Conservation (phyloP, 1,140 invertebrate genomes). For the Drosophila kohkoa region DNA sequence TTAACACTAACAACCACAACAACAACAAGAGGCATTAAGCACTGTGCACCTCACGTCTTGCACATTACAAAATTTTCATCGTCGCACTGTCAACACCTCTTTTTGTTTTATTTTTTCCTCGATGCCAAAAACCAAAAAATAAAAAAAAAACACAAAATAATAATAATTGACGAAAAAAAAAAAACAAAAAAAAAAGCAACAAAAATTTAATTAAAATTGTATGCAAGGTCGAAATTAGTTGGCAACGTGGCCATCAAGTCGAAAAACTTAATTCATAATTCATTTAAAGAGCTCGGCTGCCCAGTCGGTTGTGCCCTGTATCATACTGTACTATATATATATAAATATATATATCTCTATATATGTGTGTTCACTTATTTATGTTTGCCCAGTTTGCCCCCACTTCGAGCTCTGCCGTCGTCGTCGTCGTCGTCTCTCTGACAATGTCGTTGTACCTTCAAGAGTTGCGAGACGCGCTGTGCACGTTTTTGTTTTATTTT, state of each 20-base stretch:
- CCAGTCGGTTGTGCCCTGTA: constrained; percentile 8
- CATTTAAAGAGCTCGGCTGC: constrained; percentile 58
- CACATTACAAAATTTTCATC: constrained; percentile 41
- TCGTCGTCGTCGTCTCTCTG: background rate
- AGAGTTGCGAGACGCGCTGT: constrained; percentile 41
- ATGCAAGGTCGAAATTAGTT: constrained; percentile 81
- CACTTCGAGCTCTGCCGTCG: background rate
- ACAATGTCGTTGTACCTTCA: constrained; percentile 53
- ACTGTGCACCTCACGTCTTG: constrained; percentile 28
- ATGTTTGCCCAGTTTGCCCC: background rate
- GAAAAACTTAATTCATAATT: constrained; percentile 80
- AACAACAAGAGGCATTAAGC: constrained; percentile 1
- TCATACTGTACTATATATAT: too few relatives aligned
- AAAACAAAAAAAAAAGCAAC: background rate
- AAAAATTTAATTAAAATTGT: constrained; percentile 77
- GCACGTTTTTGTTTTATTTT: constrained; percentile 44
- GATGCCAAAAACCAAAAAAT: background rate
- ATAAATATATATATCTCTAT: background rate
- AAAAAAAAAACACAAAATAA: constrained; percentile 12
- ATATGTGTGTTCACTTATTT: too few relatives aligned
- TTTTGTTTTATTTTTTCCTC: constrained; percentile 4
- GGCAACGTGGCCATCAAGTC: constrained; percentile 75
- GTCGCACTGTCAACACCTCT: constrained; percentile 44
- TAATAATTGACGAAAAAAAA: constrained; percentile 43
- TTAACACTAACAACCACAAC: constrained; percentile 7